Percentiles rank a stretch among this genome's conserved stretches.
phyloP scores from a whole-genome alignment of 2,888 invertebrate species.

The Metopia argyrocephala region DNA sequence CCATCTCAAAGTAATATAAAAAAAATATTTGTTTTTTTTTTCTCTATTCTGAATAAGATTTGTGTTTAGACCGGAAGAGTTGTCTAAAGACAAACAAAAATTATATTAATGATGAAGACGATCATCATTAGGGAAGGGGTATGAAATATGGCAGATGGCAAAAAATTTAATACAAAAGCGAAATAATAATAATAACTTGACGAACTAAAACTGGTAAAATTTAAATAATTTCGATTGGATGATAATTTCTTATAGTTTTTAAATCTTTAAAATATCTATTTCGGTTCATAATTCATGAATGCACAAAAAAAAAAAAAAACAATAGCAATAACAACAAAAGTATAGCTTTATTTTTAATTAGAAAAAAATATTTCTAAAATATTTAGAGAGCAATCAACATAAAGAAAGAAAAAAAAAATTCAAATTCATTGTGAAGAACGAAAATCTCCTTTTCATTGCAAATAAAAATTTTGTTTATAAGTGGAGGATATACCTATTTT shows the following conservation, averaged over 20 bases:
- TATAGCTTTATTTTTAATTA: no score
- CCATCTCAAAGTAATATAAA: no score
- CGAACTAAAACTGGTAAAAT: constrained; percentile 14
- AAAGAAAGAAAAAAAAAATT: no score
- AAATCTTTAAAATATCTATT: constrained; percentile 8
- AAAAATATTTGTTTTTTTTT: no score
- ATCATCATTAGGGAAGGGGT: background rate
- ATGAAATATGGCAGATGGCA: background rate
- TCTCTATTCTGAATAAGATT: background rate
- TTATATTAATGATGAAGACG: background rate
- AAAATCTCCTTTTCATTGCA: no score
- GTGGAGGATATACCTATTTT: no score
- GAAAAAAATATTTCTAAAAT: no score
- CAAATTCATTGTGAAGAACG: no score
- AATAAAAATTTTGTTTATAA: no score
- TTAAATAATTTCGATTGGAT: constrained; percentile 22
- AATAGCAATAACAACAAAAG: background rate
- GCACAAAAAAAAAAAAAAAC: constrained; percentile 33
- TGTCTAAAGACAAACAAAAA: background rate
- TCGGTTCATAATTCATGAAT: constrained; percentile 24
- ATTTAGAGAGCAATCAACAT: no score
- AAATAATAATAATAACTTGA: background rate
- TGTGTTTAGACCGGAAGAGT: constrained; percentile 27
- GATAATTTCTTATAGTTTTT: constrained; percentile 21
- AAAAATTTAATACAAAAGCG: background rate